phyloP scores from a whole-genome alignment of 2,888 invertebrate genomes.

The Caenorhabditis zanzibari region DNA sequence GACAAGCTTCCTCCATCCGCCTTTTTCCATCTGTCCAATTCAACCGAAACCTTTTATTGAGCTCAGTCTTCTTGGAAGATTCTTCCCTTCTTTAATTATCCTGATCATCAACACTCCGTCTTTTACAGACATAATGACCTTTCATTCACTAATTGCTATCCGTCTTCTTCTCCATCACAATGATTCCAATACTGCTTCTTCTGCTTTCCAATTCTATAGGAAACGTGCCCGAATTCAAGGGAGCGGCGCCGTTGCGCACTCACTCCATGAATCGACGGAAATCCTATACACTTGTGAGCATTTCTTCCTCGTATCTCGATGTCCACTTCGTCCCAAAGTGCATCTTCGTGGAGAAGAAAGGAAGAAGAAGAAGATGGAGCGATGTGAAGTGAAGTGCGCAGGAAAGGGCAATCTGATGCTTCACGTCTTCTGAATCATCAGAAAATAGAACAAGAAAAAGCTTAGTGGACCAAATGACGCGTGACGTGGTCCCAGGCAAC shows the following conservation, averaged over 20 bases:
- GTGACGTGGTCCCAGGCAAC: constrained; percentile 16
- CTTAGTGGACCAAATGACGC: constrained; percentile 44
- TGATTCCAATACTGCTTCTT: constrained; percentile 12
- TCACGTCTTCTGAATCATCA: constrained; percentile 56
- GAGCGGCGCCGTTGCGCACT: constrained; percentile 18
- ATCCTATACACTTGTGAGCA: constrained; percentile 55
- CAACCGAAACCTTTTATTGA: constrained; percentile 3
- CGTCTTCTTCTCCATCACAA: constrained; percentile 1
- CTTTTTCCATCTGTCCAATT: not conserved
- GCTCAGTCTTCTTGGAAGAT: not conserved
- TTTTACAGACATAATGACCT: constrained; percentile 31
- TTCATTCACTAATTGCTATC: constrained; percentile 48
- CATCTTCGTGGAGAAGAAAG: constrained; percentile 40
- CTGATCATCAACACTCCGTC: not conserved
- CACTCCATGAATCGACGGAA: constrained; percentile 45
- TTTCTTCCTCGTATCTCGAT: constrained; percentile 26
- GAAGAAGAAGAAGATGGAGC: constrained; percentile 44
- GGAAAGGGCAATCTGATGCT: constrained; percentile 61
- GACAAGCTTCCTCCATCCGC: not conserved
- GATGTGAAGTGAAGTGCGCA: constrained; percentile 53
- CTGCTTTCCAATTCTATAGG: not conserved
- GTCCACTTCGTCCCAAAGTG: constrained; percentile 48
- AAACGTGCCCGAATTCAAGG: constrained; percentile 20
- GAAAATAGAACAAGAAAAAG: constrained; percentile 4
- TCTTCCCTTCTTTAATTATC: constrained; percentile 5